These are phyloP conservation scores for Podabrus alpinus DNA, from an alignment of 2,888 invertebrate genomes.

Conservation along the genomic window DNA sequence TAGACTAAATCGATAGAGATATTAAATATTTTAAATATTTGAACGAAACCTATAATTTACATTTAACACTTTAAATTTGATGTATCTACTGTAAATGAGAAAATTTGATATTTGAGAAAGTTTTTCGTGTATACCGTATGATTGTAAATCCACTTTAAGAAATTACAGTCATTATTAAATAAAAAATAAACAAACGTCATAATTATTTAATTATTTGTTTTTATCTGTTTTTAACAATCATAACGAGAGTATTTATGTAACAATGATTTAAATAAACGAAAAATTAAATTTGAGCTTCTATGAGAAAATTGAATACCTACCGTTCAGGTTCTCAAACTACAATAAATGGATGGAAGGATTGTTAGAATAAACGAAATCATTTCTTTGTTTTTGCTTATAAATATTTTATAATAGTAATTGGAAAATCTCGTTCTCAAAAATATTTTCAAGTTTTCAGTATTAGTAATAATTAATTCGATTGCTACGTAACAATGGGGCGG, in stretches of 20 bases:
- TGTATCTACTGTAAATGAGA: not conserved
- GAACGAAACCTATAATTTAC: not conserved
- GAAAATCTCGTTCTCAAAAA: not conserved
- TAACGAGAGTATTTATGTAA: not conserved
- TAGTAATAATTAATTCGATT: not conserved
- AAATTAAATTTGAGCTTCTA: not conserved
- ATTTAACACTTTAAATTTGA: not conserved
- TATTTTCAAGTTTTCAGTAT: not conserved
- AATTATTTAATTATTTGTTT: not conserved
- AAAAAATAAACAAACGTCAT: not conserved
- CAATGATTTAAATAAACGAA: not conserved
- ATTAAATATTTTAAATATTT: not conserved
- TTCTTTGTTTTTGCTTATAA: not conserved
- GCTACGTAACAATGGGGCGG: too few species aligned
- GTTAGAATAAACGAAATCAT: too few species aligned
- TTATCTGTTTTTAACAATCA: not conserved
- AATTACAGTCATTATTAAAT: not conserved
- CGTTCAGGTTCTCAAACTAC: not conserved
- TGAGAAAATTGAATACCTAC: not conserved
- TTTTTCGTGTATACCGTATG: not conserved
- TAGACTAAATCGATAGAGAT: not conserved
- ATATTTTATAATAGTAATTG: too few species aligned
- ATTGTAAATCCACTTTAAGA: not conserved
- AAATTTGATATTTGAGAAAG: not conserved
- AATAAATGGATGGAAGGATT: not conserved